Conservation (phyloP, 1,140 invertebrate genomes). For the Lineus longissimus region DNA sequence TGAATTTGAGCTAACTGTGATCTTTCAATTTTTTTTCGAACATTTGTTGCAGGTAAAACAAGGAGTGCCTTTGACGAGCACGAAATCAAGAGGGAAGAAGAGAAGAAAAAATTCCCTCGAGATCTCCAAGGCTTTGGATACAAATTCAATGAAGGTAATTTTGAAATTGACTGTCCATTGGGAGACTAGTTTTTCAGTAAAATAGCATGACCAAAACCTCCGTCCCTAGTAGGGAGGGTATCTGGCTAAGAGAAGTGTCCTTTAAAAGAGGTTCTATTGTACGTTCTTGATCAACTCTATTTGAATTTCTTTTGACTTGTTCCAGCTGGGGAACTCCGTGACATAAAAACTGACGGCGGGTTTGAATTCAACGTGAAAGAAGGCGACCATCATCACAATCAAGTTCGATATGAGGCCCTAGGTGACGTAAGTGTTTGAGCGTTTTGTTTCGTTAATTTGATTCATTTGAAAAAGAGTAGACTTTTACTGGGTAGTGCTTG, state of each 20-base stretch:
- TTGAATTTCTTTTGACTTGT: not conserved
- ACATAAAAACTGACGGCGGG: constrained; percentile 53
- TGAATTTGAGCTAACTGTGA: too few relatives aligned
- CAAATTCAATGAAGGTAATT: constrained; percentile 34
- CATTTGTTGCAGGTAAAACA: too few relatives aligned
- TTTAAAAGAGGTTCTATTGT: too few relatives aligned
- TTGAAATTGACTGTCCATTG: too few relatives aligned
- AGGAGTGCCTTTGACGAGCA: too few relatives aligned
- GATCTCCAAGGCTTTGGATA: constrained; percentile 39
- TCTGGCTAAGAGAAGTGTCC: too few relatives aligned
- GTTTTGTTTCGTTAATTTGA: too few relatives aligned
- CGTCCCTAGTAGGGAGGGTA: too few relatives aligned
- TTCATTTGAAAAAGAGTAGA: not conserved
- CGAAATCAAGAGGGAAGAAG: not conserved
- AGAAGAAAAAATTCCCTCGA: constrained; percentile 26
- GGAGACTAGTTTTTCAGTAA: too few relatives aligned
- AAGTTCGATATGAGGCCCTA: constrained; percentile 67
- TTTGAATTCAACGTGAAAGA: constrained; percentile 60
- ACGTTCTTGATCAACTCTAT: not conserved
- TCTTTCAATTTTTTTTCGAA: too few relatives aligned
- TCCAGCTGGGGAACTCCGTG: constrained; percentile 33
- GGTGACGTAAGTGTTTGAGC: constrained; percentile 61
- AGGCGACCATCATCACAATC: constrained; percentile 62
- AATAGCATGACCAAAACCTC: too few relatives aligned
- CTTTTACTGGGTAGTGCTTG: not conserved